Evolutionary conservation across 1,140 invertebrate species (phyloP), one percentile per base, ranked within the genome.

Genomic region (Ptiloglossa arizonensis): DNA sequence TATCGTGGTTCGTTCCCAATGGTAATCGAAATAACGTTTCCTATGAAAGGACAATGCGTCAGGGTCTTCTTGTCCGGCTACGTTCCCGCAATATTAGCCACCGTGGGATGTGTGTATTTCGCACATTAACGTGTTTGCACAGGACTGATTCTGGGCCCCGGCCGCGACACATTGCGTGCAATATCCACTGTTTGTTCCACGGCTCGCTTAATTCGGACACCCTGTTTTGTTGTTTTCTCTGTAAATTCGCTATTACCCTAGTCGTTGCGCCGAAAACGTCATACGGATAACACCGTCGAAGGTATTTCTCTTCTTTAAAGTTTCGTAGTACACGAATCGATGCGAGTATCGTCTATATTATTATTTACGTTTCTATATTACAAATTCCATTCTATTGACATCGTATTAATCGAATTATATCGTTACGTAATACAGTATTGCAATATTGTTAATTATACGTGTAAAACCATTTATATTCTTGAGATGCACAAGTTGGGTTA

Each of bases 41-140:
- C 46, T 64, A 77, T 27, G 52, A 72, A 63, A 72, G 52, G 68
- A 76, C 54, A 46, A 77, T 64, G 78, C 44, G 46, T 83, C 79
- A 85, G 56, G 48, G 79, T 67, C 79, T n/a, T n/a, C n/a, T 78
- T 68, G 64, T 84, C 82, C 57, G 38, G 59, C 73, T 41, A 68
- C 69, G 68, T 69, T 50, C 75, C 68, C 79, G 81, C 83, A 83
- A 86, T 89, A 88, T 88, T 87, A 86, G 83, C 69, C 56, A 77
- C 76, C 32, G 46, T 56, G 52, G 60, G 79, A 86, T 86, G 89
- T 90, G 88, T 90, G 89, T 90, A 87, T 90, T 91, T 91, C 89
- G 87, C 90, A 90, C 90, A 90, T 91, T 90, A 90, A 83, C 64
- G 35, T 90, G 86, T 91, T 91, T 91, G 78, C 80, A 83, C 62